phyloP scores from a whole-genome alignment of 2,113 vertebrate species.

The Sterna hirundo region DNA sequence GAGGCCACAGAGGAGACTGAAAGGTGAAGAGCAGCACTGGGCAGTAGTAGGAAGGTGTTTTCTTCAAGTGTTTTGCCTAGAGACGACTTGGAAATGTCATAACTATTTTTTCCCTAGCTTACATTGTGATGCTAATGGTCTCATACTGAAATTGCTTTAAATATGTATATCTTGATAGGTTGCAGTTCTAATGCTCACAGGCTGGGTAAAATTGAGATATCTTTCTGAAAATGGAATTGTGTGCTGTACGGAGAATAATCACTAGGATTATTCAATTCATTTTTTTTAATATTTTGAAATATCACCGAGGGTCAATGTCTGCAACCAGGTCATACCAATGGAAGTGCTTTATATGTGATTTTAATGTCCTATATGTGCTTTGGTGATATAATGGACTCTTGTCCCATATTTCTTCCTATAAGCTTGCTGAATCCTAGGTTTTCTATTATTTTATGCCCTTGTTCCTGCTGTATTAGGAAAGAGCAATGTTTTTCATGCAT shows the following conservation, averaged over 20 bases:
- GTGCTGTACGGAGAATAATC: neutral
- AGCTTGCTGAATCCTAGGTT: neutral
- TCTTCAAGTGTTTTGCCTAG: neutral
- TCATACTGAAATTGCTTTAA: neutral
- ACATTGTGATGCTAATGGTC: neutral
- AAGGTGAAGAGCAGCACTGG: neutral
- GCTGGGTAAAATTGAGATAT: neutral
- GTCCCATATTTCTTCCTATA: neutral
- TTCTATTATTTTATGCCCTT: neutral
- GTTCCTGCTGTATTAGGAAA: neutral
- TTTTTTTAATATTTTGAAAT: neutral
- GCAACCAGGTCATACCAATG: neutral
- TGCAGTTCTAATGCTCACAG: neutral
- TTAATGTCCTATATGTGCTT: neutral
- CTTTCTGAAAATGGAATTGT: neutral
- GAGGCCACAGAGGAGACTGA: neutral
- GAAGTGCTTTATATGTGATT: neutral
- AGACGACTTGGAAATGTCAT: neutral
- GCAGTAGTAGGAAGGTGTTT: neutral
- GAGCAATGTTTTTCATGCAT: neutral
- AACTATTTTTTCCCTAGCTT: neutral
- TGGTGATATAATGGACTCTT: neutral
- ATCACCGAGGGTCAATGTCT: neutral
- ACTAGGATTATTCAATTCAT: neutral
- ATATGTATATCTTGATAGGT: neutral